A percentile compares a stretch with the other conserved stretches of the same genome.
Conservation (phyloP, 2,797 vertebrate genomes). For the Hephaestus fuliginosus region DNA sequence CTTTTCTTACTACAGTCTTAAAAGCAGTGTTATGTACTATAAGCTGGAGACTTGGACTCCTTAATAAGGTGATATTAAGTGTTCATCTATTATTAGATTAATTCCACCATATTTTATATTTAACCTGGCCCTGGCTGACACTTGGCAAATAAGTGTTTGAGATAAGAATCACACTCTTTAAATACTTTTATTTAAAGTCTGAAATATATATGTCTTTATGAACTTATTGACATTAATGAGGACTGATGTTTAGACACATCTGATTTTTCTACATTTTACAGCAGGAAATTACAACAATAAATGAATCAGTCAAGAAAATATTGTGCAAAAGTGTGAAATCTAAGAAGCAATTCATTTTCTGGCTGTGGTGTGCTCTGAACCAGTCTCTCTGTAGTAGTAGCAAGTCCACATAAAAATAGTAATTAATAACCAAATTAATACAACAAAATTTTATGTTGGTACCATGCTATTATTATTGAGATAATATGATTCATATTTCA, state of each 20-base stretch:
- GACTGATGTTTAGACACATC: background rate
- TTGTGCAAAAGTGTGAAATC: background rate
- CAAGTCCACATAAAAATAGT: slow-evolving; percentile 45
- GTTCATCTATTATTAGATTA: no score
- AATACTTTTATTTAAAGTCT: no score
- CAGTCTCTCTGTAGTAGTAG: slow-evolving; percentile 63
- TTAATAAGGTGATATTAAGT: no score
- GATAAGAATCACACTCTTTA: no score
- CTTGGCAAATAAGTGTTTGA: no score
- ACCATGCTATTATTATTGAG: background rate
- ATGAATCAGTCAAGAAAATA: slow-evolving; percentile 42
- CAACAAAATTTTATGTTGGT: background rate
- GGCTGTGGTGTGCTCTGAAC: slow-evolving; percentile 45
- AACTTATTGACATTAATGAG: no score
- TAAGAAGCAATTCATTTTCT: slow-evolving; percentile 67
- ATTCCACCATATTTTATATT: no score
- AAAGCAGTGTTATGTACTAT: no score
- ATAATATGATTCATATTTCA: background rate
- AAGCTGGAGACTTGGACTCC: no score
- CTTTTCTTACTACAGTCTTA: no score
- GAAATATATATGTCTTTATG: background rate
- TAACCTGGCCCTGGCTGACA: no score
- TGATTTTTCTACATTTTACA: background rate
- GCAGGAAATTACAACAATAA: slow-evolving; percentile 50
- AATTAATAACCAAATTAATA: slow-evolving; percentile 55